These are phyloP conservation scores for Elegia similella DNA, from an alignment of 2,888 invertebrate genomes.

Conservation along the genomic window DNA sequence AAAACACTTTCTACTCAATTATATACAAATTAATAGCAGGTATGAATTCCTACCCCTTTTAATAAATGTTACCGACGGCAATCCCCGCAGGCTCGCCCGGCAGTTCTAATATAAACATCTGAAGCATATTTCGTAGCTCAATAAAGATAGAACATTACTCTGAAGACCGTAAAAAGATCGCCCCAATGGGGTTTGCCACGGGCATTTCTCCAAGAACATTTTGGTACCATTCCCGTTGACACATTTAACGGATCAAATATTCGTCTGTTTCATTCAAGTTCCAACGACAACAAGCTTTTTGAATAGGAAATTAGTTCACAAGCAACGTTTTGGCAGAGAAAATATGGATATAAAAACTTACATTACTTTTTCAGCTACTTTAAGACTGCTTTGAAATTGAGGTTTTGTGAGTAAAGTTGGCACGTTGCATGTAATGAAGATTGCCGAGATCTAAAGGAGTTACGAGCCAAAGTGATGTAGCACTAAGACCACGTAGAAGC, in stretches of 20 bases:
- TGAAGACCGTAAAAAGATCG: background rate
- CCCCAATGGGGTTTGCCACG: constrained; percentile 3
- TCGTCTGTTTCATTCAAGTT: background rate
- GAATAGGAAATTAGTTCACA: background rate
- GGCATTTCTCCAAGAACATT: constrained; percentile 13
- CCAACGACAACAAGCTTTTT: background rate
- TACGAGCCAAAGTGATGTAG: too few relatives aligned
- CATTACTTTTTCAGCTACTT: too few relatives aligned
- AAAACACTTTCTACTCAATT: too few relatives aligned
- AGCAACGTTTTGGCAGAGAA: background rate
- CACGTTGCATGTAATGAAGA: too few relatives aligned
- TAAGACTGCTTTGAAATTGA: too few relatives aligned
- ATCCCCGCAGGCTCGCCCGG: background rate
- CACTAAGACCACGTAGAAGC: too few relatives aligned
- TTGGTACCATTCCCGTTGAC: constrained; percentile 6
- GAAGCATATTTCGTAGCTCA: background rate
- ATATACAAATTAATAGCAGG: too few relatives aligned
- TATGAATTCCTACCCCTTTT: too few relatives aligned
- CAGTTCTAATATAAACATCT: background rate
- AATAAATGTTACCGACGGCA: background rate
- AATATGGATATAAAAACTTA: background rate
- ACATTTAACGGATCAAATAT: constrained; percentile 12
- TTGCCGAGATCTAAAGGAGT: too few relatives aligned
- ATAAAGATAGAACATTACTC: constrained; percentile 1
- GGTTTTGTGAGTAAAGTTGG: too few relatives aligned